phyloP scores from a whole-genome alignment of 2,113 vertebrate species.

The pig (Sus scrofa) region DNA sequence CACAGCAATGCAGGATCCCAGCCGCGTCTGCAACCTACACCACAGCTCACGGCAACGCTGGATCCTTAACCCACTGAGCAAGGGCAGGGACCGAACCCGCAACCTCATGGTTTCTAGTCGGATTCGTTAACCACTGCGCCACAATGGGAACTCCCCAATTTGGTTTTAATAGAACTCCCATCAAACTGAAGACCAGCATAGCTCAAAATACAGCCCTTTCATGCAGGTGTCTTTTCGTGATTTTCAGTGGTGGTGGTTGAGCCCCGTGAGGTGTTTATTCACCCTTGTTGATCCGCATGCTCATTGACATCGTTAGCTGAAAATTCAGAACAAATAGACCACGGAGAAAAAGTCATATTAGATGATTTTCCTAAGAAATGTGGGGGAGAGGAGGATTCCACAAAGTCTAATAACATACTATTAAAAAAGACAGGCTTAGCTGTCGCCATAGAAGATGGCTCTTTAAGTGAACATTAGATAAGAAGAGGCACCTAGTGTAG shows the following conservation, averaged over 20 bases:
- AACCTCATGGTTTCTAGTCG: too few relatives aligned
- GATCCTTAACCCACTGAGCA: too few relatives aligned
- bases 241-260: not conserved
- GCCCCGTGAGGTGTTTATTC: not conserved
- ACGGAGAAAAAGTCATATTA: not conserved
- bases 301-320: not conserved
- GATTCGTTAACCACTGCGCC: too few relatives aligned
- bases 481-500: not conserved
- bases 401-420: not conserved
- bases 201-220: not conserved
- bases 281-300: too few relatives aligned
- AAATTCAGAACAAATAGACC: not conserved
- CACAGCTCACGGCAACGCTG: too few relatives aligned
- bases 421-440: not conserved
- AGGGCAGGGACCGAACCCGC: too few relatives aligned
- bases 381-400: too few relatives aligned
- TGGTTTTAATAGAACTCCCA: not conserved
- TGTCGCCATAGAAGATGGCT: not conserved
- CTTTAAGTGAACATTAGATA: not conserved
- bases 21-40: too few relatives aligned
- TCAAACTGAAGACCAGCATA: not conserved
- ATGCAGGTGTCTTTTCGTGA: accelerated
- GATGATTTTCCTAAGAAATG: not conserved
- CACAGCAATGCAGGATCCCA: too few relatives aligned
- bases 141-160: too few relatives aligned